Evolutionary conservation across 2,888 invertebrate genomes (phyloP), one percentile per base, ranked within the genome.

Genomic region (Nomada fabriciana): DNA sequence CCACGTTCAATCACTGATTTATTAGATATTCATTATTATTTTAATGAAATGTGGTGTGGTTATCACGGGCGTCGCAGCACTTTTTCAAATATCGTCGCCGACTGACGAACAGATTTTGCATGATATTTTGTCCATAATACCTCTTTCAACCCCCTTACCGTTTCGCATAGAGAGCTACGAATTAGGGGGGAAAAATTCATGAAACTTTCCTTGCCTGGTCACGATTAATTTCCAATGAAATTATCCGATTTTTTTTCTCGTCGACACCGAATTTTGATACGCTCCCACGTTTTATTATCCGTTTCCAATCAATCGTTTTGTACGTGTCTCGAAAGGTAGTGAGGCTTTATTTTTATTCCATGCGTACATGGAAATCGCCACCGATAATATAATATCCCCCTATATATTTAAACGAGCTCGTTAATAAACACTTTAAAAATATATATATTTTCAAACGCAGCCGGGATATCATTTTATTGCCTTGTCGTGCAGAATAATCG

Each of bases 1-100:
- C 80, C 65, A 84, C 84, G 87, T 88, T 85, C 91, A 87, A 91
- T 90, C 89, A 89, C 85, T 86, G 89, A 91, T 91, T 91, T 90
- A 91, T 91, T 88, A 89, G 89, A 86, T 89, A 90, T 91, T 91
- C 87, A 91, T 91, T 88, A 89, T 90, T 90, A 89, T 91, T 90
- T 91, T 89, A 89, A 90, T 88, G 85, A 78, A 76, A 73, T 25
- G 4, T 20, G 67, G 47, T 25, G 4, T 20, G 67, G 47, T 29
- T 52, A 43, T 36, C 50, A 59, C 65, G 29, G 7, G 13, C 52
- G 13, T n/a, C 50, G 20, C 50, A 43, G 53, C 57, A 77, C 50
- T 76, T 83, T 85, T 80, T 79, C 67, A 42, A 5, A 11, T 36
- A 5, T 36, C 29, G n/a, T 23, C 43, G 59, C 65, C 71, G 61